Base-by-base conservation (phyloP, 1,140 invertebrate species). In the Coboldia fuscipes region DNA sequence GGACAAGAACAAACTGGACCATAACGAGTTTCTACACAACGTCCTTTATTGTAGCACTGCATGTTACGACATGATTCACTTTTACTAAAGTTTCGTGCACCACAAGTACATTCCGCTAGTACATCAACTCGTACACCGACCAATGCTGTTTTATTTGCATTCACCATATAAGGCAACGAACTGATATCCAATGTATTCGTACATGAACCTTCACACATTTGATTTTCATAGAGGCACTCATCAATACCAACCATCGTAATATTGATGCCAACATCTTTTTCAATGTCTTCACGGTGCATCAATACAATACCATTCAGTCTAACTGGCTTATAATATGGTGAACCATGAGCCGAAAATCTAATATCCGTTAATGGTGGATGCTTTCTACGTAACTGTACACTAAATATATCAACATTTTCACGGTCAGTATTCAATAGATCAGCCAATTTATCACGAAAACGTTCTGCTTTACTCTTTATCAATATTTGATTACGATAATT, bases 201-300 rank as follows among this genome's bases (percentile, higher is more conserved):
- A 57, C 93, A 97, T 33, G 88, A 93, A 6, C 83, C 85, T 57
- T 94, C 88, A 58, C 90, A 97, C 59, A 80, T 81, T 47, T 86
- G 77, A 50, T 93, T 88, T 60, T 93, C 86, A 51, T 89, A 85
- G 19, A 93, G 61, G 56, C 93, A 97, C 59, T 96, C 88, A 46
- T 97, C 89, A 41, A 97, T 96, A 35, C 86, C 88, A 3, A 96
- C 86, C 88, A 96, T 93, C 3, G 83, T 88, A 26, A 97, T 92
- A 45, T 90, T 89, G 30, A 96, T 84, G 18, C 88, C 89, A 7
- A 94, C 78, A 40, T 81, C 76, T 42, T 73, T 69, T 60, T 94
- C 88, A 54, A 97, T 93, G 70, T 89, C 77, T 62, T 86, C 79
- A 39, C 84, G 68, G 50, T 97, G 79, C 67, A 90, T 80, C n/a